Evolutionary conservation across 2,888 invertebrate species (phyloP), one percentile per base, ranked within the genome.

Genomic region (Stenurella melanura): DNA sequence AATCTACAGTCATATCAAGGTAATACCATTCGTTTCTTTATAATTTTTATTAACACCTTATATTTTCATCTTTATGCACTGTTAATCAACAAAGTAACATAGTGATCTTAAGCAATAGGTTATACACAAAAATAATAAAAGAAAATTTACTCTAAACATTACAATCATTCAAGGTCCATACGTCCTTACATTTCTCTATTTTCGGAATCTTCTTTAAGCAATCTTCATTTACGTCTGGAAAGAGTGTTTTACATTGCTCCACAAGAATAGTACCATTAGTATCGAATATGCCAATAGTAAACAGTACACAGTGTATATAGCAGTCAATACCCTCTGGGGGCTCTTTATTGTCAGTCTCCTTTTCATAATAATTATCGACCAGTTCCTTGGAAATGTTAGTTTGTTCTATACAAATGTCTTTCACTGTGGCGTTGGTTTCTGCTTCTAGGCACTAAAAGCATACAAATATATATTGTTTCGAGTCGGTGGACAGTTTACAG

Each of bases 171-270:
- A 83, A 38, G n/a, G 74, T 64, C 7, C 54, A 19, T 54, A 83
- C 73, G 42, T 83, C 82, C 11, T 71, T 77, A 61, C 83, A 83
- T 21, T 80, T 72, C 18, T 70, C 68, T 60, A 83, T 78, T 60
- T 72, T 78, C 18, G 76, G 75, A 12, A 78, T 30, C 17, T 77
- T 78, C n/a, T 75, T 71, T 54, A 83, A 63, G 54, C 83, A 83
- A 3, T 79, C 78, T 50, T 74, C 71, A 34, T 83, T 78, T 10
- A 81, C 67, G 18, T 73, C 66, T 10, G 68, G 60, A 11, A 78
- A 67, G 18, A 74, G 58, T 17, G 69, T 54, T 50, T 75, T 73
- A 10, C 75, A 61, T 38, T 30, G 12, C 15, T 76, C 61, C 1
- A 72, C 50, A 56, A 56, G 26, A 15, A 66, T 6, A 6, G 9